These are phyloP conservation scores for Lepidochitona cinerea DNA, from an alignment of 2,888 invertebrate species.

Conservation along the genomic window DNA sequence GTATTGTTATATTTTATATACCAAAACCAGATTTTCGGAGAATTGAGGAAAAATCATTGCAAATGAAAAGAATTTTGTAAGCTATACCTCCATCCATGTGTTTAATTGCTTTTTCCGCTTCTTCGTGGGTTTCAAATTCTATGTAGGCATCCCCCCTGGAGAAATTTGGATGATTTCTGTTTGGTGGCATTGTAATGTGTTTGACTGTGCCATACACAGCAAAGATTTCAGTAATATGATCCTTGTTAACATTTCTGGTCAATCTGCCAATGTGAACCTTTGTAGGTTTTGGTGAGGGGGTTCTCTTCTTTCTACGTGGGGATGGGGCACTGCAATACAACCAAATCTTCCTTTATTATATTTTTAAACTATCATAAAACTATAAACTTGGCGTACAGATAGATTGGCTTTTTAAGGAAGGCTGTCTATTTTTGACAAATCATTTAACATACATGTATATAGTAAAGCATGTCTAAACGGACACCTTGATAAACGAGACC, in stretches of 20 bases:
- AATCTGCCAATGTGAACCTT: conserved; percentile 95
- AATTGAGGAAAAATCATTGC: too few relatives aligned
- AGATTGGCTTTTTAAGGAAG: too few relatives aligned
- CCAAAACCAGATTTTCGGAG: too few relatives aligned
- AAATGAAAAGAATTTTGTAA: too few relatives aligned
- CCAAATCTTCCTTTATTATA: too few relatives aligned
- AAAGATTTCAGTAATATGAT: conserved; percentile 70
- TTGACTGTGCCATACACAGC: conserved; percentile 79
- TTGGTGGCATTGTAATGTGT: conserved; percentile 89
- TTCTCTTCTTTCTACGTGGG: conserved; percentile 78
- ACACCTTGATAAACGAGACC: too few relatives aligned
- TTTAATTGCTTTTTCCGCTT: conserved; percentile 98
- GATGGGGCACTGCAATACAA: conserved; percentile 46
- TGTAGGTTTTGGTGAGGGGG: conserved; percentile 88
- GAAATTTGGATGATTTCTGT: conserved; percentile 88
- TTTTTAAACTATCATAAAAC: too few relatives aligned
- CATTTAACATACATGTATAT: too few relatives aligned
- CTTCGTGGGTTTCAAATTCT: conserved; percentile 92
- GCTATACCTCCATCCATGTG: conserved; percentile 99
- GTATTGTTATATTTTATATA: too few relatives aligned
- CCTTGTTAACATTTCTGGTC: conserved; percentile 90
- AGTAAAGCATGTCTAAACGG: too few relatives aligned
- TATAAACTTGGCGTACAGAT: too few relatives aligned
- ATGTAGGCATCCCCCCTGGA: conserved; percentile 96
- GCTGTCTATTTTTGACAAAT: too few relatives aligned